Conservation (phyloP, 2,888 invertebrate genomes). For the Calliphora vomitoria region DNA sequence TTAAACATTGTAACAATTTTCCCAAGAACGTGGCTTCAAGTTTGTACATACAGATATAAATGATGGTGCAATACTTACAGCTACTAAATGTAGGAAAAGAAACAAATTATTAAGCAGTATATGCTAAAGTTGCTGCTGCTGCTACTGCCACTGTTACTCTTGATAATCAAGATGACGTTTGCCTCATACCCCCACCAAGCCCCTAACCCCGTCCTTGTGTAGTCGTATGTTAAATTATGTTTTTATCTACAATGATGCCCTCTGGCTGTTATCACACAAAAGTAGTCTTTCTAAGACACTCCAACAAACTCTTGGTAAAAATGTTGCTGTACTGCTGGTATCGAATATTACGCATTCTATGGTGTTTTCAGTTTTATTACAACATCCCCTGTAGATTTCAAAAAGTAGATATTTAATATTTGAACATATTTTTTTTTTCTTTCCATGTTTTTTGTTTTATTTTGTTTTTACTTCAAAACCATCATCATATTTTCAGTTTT, state of each 20-base stretch:
- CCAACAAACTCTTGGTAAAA: not conserved
- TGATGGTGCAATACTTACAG: conserved; percentile 29
- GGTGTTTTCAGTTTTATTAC: conserved; percentile 43
- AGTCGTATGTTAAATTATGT: conserved; percentile 34
- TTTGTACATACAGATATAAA: conserved; percentile 33
- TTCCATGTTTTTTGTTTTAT: not conserved
- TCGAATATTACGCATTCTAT: conserved; percentile 38
- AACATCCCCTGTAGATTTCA: conserved; percentile 57
- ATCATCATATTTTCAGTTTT: conserved; percentile 55
- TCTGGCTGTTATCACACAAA: conserved; percentile 43
- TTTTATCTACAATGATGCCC: conserved; percentile 59
- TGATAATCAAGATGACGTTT: conserved; percentile 24
- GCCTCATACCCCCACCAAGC: not conserved
- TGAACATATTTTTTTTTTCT: conserved; percentile 42
- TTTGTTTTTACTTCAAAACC: conserved; percentile 12
- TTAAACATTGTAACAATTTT: conserved; percentile 29
- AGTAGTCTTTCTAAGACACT: not conserved
- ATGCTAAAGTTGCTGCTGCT: conserved; percentile 2
- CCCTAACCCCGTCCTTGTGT: not conserved
- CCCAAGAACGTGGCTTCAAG: not conserved
- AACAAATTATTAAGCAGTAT: conserved; percentile 9
- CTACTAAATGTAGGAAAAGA: conserved; percentile 11
- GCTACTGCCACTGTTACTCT: conserved; percentile 30
- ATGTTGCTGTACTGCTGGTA: conserved; percentile 29
- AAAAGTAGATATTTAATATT: conserved; percentile 56